These are phyloP conservation scores for Crenuchus spilurus DNA, from an alignment of 2,797 vertebrate genomes.

Conservation along the genomic window DNA sequence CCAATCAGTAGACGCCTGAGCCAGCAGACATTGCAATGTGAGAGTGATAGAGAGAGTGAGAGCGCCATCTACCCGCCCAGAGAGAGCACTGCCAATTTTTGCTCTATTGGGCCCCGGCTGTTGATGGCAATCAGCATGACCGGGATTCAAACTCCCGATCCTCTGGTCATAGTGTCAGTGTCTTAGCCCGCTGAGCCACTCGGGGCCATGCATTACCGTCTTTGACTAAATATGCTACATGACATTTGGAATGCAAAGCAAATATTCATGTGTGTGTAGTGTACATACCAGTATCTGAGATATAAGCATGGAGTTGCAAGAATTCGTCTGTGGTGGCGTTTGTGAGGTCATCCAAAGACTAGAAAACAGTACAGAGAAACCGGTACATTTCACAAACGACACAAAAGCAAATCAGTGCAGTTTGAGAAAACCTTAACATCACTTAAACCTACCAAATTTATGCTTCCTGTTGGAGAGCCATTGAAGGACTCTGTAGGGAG, in stretches of 20 bases:
- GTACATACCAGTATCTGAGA: slow-evolving; percentile 93
- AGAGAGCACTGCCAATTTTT: too few species aligned
- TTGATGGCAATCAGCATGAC: too few species aligned
- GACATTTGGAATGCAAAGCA: background rate
- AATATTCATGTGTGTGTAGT: too few species aligned
- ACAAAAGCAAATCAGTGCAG: background rate
- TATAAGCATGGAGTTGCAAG: slow-evolving; percentile 90
- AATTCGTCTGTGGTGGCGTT: slow-evolving; percentile 88
- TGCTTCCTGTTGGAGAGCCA: slow-evolving; percentile 95
- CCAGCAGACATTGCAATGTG: too few species aligned
- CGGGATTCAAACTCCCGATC: too few species aligned
- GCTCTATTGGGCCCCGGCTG: too few species aligned
- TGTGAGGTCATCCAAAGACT: slow-evolving; percentile 96
- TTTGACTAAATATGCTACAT: background rate
- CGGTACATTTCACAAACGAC: slow-evolving; percentile 8
- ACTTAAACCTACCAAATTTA: slow-evolving; percentile 86
- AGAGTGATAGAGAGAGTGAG: too few species aligned
- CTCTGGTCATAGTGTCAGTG: too few species aligned
- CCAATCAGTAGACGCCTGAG: too few species aligned
- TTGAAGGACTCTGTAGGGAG: slow-evolving; percentile 89
- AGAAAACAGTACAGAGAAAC: slow-evolving; percentile 53
- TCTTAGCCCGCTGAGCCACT: background rate
- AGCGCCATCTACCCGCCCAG: too few species aligned
- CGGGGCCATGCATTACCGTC: background rate
- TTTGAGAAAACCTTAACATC: background rate